Conservation (phyloP, 2,113 vertebrate genomes). For the Eptatretus burgeri region DNA sequence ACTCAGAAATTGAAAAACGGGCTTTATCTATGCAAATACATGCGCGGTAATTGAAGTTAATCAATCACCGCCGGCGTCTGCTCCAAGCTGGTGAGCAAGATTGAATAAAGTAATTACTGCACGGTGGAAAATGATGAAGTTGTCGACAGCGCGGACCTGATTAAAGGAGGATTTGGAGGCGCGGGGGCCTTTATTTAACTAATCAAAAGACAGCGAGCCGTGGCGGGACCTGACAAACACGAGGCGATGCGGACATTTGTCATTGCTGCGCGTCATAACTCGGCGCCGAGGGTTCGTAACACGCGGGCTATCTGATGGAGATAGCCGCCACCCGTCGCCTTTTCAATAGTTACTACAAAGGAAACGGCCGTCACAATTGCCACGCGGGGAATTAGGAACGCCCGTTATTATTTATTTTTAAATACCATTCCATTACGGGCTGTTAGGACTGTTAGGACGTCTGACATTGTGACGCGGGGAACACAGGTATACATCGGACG, state of each 20-base stretch:
- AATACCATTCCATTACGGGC: conserved; percentile 1
- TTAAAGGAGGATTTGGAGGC: conserved; percentile 99
- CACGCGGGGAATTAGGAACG: not conserved
- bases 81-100: conserved; percentile 99
- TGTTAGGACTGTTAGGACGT: not conserved
- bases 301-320: conserved; percentile 4
- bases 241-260: conserved; percentile 5
- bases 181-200: conserved; percentile 39
- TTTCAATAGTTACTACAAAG: conserved; percentile 1
- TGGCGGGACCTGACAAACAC: conserved; percentile 4
- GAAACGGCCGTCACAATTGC: not conserved
- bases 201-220: conserved; percentile 6
- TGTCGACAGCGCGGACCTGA: conserved; percentile 99
- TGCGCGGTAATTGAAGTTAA: conserved; percentile 99
- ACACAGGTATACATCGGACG: too few species aligned
- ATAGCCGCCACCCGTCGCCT: conserved; percentile 1
- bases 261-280: not conserved
- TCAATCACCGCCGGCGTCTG: conserved; percentile 99
- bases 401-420: not conserved
- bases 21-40: conserved; percentile 99
- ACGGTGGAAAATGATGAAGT: conserved; percentile 99
- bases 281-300: not conserved
- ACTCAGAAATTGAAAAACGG: conserved; percentile 99
- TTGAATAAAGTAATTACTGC: conserved; percentile 99
- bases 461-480: not conserved